A percentile compares a stretch with the other conserved stretches of the same genome.
Evolutionary conservation across 2,888 invertebrate species (phyloP).

Genomic region (Pocota personata): DNA sequence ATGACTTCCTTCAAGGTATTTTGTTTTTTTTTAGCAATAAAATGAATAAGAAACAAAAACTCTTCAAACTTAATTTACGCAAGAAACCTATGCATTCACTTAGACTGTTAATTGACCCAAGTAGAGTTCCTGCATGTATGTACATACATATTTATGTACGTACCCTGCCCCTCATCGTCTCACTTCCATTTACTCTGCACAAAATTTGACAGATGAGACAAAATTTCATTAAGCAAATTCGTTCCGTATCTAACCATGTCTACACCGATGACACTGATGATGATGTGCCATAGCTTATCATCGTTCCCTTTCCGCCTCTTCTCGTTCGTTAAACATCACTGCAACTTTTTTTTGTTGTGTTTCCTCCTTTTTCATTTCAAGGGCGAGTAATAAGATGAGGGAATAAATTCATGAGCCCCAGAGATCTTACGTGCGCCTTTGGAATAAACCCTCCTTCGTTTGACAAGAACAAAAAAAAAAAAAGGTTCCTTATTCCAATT

Average conservation of each 20-base stretch:
- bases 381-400: constrained; percentile 70
- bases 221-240: constrained; percentile 62
- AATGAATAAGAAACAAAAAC: no score
- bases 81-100: not conserved
- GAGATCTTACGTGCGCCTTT: constrained; percentile 58
- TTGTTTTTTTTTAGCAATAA: no score
- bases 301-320: constrained; percentile 23
- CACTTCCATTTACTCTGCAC: not conserved
- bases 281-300: constrained; percentile 66
- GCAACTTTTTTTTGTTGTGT: not conserved
- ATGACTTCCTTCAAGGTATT: no score
- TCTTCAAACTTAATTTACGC: not conserved
- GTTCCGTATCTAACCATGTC: constrained; percentile 29
- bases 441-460: constrained; percentile 34
- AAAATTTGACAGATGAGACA: constrained; percentile 53
- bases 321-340: constrained; percentile 34
- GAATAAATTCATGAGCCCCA: constrained; percentile 72
- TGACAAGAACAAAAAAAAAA: not conserved
- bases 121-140: not conserved
- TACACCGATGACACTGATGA: constrained; percentile 53
- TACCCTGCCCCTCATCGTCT: not conserved
- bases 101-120: not conserved
- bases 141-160: no score
- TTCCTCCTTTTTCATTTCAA: constrained; percentile 24
- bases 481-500: constrained; percentile 46